Percentiles rank a stretch among this genome's conserved stretches.
Evolutionary conservation across 2,113 vertebrate genomes (phyloP).

Genomic region (Onychostruthus taczanowskii): DNA sequence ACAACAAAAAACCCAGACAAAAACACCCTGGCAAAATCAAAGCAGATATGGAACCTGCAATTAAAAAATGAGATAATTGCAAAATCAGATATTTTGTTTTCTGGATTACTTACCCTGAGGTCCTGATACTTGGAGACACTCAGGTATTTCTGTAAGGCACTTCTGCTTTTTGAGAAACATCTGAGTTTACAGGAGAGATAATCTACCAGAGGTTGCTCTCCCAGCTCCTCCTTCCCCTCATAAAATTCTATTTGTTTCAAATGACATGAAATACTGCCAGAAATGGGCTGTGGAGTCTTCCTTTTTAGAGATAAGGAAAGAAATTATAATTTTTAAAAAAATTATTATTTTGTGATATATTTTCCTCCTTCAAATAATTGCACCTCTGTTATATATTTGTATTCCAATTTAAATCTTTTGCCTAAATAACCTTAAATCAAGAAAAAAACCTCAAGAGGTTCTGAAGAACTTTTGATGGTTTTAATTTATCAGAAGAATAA

Average conservation of each 20-base stretch:
- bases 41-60: neutral
- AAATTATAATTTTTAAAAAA: neutral
- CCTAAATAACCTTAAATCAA: accelerated
- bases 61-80: neutral
- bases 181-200: neutral
- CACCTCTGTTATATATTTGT: accelerated
- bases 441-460: neutral
- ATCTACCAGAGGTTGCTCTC: neutral
- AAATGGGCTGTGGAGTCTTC: neutral
- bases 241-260: neutral
- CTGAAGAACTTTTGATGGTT: neutral
- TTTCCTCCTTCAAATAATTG: neutral
- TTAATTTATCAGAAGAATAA: neutral
- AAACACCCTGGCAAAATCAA: neutral
- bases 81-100: neutral
- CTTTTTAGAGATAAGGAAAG: neutral
- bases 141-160: neutral
- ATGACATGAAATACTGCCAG: neutral
- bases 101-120: neutral
- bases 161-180: neutral
- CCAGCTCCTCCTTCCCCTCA: neutral
- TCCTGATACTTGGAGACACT: neutral
- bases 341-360: neutral
- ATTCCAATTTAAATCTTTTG: neutral
- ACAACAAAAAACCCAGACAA: neutral